Conservation (phyloP, 2,888 invertebrate genomes). For the Cosmia pyralina region DNA sequence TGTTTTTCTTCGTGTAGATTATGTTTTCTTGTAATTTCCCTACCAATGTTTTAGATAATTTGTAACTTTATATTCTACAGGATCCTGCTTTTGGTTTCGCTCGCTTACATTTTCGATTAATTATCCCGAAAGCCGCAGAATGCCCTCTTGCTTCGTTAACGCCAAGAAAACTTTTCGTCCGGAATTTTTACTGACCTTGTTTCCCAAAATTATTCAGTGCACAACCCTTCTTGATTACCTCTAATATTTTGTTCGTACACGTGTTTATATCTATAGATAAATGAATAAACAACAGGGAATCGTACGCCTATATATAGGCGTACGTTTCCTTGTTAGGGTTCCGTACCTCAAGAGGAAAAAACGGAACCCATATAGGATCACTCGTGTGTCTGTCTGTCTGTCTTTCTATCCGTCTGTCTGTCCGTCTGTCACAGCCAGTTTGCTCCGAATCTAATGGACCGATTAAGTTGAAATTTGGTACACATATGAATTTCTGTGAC, state of each 20-base stretch:
- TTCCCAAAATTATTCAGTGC: conserved; percentile 47
- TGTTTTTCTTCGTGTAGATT: conserved; percentile 9
- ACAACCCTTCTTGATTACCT: conserved; percentile 43
- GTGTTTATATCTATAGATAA: too few species aligned
- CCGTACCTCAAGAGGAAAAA: too few species aligned
- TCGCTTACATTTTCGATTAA: conserved; percentile 46
- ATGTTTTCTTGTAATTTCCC: conserved; percentile 16
- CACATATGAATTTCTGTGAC: too few species aligned
- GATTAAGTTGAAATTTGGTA: too few species aligned
- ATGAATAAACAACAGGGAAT: too few species aligned
- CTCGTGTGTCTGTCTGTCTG: too few species aligned
- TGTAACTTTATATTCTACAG: conserved; percentile 22
- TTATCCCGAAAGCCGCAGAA: conserved; percentile 44
- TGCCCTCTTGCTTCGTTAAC: conserved; percentile 53
- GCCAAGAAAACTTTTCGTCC: conserved; percentile 45
- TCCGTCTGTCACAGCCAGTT: too few species aligned
- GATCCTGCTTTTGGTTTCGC: conserved; percentile 26
- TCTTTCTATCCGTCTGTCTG: too few species aligned
- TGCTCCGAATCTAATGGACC: too few species aligned
- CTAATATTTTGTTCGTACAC: conserved; percentile 27
- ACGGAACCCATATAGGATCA: too few species aligned
- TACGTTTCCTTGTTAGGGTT: conserved; percentile 14
- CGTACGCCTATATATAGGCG: too few species aligned
- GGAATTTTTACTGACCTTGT: conserved; percentile 51
- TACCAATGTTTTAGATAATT: conserved; percentile 4